A percentile compares a stretch with the other conserved stretches of the same genome.
These are phyloP conservation scores for Astatotilapia flaviijosephi DNA, from an alignment of 2,113 vertebrate genomes.

Conservation along the genomic window DNA sequence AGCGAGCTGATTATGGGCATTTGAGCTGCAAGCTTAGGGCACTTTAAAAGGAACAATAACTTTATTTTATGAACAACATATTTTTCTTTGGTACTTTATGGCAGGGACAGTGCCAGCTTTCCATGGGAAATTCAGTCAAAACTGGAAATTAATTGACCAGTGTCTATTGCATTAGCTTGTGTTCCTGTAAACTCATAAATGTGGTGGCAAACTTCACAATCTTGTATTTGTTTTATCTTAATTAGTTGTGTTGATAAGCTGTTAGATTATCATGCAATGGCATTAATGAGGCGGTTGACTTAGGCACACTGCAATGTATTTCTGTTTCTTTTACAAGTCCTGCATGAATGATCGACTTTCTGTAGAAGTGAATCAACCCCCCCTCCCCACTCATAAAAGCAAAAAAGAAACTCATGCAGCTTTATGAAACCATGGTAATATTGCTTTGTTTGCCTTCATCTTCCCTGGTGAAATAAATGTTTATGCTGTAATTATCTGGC, in stretches of 20 bases:
- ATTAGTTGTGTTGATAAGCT: neutral
- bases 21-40: slow-evolving; percentile 38
- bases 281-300: neutral
- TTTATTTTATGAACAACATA: slow-evolving; percentile 62
- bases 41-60: slow-evolving; percentile 63
- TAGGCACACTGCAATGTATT: neutral
- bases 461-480: slow-evolving; percentile 54
- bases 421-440: slow-evolving; percentile 48
- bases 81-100: slow-evolving; percentile 39
- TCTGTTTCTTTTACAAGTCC: slow-evolving; percentile 2
- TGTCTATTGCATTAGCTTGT: slow-evolving; percentile 8
- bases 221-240: neutral
- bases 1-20: slow-evolving; percentile 59
- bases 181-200: neutral
- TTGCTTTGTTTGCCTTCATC: slow-evolving; percentile 48
- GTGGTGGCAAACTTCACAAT: neutral
- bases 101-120: slow-evolving; percentile 58
- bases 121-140: slow-evolving; percentile 58
- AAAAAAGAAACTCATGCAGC: slow-evolving; percentile 48
- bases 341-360: neutral
- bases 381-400: slow-evolving; percentile 4
- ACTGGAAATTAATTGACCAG: slow-evolving; percentile 46
- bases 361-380: neutral
- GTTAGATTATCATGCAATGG: neutral
- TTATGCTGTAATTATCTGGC: slow-evolving; percentile 59